phyloP scores from a whole-genome alignment of 2,888 invertebrate species.

The Exocentrus adspersus region DNA sequence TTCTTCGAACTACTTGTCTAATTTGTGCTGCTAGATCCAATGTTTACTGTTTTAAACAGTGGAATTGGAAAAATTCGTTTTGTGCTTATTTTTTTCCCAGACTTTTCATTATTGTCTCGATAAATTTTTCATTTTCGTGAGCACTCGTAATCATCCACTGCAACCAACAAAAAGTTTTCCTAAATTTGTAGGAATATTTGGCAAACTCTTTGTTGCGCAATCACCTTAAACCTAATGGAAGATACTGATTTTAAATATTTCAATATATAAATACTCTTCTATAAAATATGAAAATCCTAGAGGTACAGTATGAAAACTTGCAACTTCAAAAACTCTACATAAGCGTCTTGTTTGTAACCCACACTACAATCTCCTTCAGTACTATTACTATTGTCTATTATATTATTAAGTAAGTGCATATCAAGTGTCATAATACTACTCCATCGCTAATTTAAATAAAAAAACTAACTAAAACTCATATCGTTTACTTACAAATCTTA shows the following conservation, averaged over 20 bases:
- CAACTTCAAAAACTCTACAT: constrained; percentile 13
- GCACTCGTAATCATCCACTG: constrained; percentile 2
- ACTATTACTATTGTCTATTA: constrained; percentile 10
- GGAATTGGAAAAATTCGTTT: background rate
- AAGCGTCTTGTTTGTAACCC: constrained; percentile 19
- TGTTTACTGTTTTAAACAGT: background rate
- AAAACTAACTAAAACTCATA: constrained; percentile 18
- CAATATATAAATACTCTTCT: constrained; percentile 12
- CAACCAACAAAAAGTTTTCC: constrained; percentile 7
- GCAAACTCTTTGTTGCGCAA: background rate
- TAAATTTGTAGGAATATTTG: background rate
- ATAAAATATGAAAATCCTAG: constrained; percentile 29
- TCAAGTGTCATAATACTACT: background rate
- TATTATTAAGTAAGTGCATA: constrained; percentile 18
- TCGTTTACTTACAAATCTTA: constrained; percentile 6
- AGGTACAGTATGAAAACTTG: constrained; percentile 19
- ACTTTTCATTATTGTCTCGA: constrained; percentile 29
- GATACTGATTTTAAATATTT: constrained; percentile 30
- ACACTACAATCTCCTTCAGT: constrained; percentile 9
- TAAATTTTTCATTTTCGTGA: constrained; percentile 3
- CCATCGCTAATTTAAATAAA: background rate
- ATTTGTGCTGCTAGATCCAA: constrained; percentile 1
- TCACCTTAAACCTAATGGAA: constrained; percentile 33
- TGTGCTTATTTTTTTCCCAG: constrained; percentile 13
- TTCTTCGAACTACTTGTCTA: background rate